Evolutionary conservation across 64 coral and sea anemone species (phyloP).

Genomic region (Pocillopora damicornis): DNA sequence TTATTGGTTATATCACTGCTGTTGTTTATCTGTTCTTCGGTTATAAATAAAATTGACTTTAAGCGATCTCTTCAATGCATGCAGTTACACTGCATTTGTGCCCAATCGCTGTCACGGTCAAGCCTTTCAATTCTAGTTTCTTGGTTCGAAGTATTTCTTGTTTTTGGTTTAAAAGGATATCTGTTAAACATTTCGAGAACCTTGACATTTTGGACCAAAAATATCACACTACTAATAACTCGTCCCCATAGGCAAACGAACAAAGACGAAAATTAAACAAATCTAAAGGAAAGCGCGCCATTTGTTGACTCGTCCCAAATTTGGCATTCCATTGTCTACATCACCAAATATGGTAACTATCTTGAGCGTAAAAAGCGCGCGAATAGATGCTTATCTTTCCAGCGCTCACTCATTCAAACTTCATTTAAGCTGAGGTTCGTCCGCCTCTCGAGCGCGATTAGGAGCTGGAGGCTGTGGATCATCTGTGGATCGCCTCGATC

Average conservation of each 20-base stretch:
- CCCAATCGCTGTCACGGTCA: background rate
- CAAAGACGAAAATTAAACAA: slow-evolving; percentile 40
- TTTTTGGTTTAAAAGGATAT: background rate
- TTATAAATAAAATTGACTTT: background rate
- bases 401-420: background rate
- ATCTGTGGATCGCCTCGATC: too few relatives aligned
- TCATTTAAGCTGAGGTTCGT: background rate
- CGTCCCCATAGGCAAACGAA: slow-evolving; percentile 15
- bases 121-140: background rate
- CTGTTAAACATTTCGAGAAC: background rate
- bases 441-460: too few relatives aligned
- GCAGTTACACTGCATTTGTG: background rate
- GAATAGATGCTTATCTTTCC: background rate
- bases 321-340: slow-evolving; percentile 65
- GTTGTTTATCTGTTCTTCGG: background rate
- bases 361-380: slow-evolving; percentile 40
- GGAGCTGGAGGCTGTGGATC: too few relatives aligned
- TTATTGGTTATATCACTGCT: background rate
- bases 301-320: slow-evolving; percentile 58
- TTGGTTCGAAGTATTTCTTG: background rate
- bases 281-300: slow-evolving; percentile 25
- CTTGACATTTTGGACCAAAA: slow-evolving; percentile 12
- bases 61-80: background rate
- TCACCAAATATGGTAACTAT: slow-evolving; percentile 64
- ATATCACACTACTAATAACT: background rate